These are phyloP conservation scores for Sesia apiformis DNA, from an alignment of 2,888 invertebrate genomes.

Conservation along the genomic window DNA sequence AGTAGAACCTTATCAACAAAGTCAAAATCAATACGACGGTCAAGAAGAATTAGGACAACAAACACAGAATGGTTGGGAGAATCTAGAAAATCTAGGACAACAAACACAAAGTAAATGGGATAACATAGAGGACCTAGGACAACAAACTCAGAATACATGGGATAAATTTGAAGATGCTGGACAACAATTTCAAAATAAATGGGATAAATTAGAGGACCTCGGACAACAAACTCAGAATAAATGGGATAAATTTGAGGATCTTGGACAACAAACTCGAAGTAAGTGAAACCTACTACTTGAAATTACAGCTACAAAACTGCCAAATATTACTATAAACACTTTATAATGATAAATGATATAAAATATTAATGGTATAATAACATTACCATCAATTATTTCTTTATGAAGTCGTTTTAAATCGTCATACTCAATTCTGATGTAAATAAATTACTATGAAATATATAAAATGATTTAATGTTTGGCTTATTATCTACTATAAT, in stretches of 20 bases:
- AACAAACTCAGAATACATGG: conserved; percentile 22
- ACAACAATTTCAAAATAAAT: conserved; percentile 8
- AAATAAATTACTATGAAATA: too few species aligned
- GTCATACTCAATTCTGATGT: too few species aligned
- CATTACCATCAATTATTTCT: too few species aligned
- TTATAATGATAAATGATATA: too few species aligned
- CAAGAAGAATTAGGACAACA: conserved; percentile 20
- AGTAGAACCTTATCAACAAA: conserved; percentile 19
- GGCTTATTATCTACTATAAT: too few species aligned
- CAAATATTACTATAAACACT: too few species aligned
- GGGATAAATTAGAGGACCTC: conserved; percentile 10
- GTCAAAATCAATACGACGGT: conserved; percentile 9
- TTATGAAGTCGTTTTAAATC: too few species aligned
- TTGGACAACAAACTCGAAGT: conserved; percentile 14
- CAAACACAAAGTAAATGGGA: conserved; percentile 25
- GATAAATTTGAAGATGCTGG: conserved; percentile 12
- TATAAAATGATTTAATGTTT: too few species aligned
- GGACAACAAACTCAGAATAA: conserved; percentile 22
- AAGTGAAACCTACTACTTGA: not conserved
- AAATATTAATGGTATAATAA: too few species aligned
- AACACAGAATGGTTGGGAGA: conserved; percentile 13
- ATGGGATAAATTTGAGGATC: conserved; percentile 10
- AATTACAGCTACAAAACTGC: too few species aligned
- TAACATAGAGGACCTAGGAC: conserved; percentile 26
- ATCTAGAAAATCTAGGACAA: conserved; percentile 28